Evolutionary conservation across 2,113 vertebrate species (phyloP), one percentile per base, ranked within the genome.

Genomic region (Nansenia antarctica): DNA sequence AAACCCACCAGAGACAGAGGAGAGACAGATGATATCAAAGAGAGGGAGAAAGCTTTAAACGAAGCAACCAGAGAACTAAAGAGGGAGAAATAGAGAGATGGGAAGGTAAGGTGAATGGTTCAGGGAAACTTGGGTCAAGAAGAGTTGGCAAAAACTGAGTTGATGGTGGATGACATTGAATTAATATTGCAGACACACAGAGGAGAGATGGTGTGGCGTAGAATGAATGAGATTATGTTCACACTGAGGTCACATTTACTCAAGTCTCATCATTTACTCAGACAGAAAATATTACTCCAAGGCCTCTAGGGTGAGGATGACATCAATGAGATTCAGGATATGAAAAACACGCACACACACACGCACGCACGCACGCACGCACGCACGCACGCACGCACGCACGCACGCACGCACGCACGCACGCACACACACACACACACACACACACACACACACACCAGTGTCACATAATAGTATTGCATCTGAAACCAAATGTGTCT

Each of bases 101-200:
- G 42, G 32, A n/a, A 29, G 62, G 32, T 20, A 30, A 74, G 76
- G 70, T 85, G 78, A 57, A 83, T 79, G 73, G 75, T 83, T 75
- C 20, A 81, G 78, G 74, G 82, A 78, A 49, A 14, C 67, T 47
- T 59, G 85, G 81, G 78, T 31, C 47, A 29, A 87, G 73, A 72
- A 82, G 80, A 67, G 67, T 42, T 5, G 76, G 73, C 64, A 72
- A 63, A 22, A 15, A 29, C 54, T 64, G 49, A 76, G 80, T 35
- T 74, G 77, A 73, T 42, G 18, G 39, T 42, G 2, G 37, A 18
- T 42, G 37, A 42, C 11, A 42, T 15, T 42, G 37, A 42, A 42
- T 9, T 11, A 7, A 15, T 42, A 42, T 15, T 42, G 14, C 6
- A 42, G 3, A n/a, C n/a, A n/a, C n/a, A n/a, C n/a, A 42, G 15